Conservation (phyloP, 2,113 vertebrate species). For the Megaceryle torquata region DNA sequence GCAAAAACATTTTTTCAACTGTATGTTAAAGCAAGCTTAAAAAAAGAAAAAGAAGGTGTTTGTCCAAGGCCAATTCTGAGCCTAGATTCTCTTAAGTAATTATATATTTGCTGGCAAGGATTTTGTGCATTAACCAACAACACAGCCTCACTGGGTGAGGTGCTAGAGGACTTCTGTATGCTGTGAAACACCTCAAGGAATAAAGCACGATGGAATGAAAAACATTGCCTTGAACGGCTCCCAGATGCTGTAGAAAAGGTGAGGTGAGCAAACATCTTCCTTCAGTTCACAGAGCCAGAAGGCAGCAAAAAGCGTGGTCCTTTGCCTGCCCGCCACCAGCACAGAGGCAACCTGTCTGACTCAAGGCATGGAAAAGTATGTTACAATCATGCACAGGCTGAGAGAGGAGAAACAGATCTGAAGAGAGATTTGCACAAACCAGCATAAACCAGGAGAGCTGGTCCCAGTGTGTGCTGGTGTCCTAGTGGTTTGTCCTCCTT, state of each 20-base stretch:
- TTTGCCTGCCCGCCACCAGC: not conserved
- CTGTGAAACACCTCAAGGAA: not conserved
- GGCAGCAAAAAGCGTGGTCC: fast-evolving
- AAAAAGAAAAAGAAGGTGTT: fast-evolving
- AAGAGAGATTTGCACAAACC: not conserved
- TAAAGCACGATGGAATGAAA: fast-evolving
- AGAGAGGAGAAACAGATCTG: not conserved
- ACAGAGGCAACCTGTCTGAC: not conserved
- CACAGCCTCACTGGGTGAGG: fast-evolving
- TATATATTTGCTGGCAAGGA: not conserved
- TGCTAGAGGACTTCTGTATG: not conserved
- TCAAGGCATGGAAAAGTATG: fast-evolving
- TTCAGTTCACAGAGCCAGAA: not conserved
- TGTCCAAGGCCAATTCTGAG: not conserved
- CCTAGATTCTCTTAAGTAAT: not conserved
- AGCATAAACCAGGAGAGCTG: not conserved
- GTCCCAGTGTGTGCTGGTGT: not conserved
- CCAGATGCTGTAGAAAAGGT: not conserved
- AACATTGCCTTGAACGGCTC: not conserved
- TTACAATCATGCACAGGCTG: not conserved
- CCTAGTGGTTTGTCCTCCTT: not conserved
- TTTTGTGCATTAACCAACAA: not conserved
- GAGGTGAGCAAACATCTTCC: not conserved
- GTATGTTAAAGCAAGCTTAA: not conserved
- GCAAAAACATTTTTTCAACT: not conserved